Percentiles rank a stretch among this genome's conserved stretches.
phyloP scores from a whole-genome alignment of 2,113 vertebrate genomes.

The Axis porcinus region DNA sequence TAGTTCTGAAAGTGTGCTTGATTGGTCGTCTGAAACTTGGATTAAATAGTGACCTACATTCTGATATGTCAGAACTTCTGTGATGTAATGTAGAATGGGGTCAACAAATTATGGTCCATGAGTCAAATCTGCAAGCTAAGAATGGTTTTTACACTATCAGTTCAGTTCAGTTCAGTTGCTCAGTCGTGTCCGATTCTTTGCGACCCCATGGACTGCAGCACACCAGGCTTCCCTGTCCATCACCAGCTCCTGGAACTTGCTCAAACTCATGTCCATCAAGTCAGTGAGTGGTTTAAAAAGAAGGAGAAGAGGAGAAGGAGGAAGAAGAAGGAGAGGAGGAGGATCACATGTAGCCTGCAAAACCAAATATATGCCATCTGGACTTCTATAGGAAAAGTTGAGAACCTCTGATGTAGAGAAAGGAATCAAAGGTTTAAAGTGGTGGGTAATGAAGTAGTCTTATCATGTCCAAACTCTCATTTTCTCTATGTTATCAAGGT shows the following conservation, averaged over 20 bases:
- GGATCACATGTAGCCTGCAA: background rate
- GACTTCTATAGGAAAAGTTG: background rate
- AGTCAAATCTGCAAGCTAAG: background rate
- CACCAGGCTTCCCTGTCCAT: background rate
- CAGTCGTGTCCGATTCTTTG: background rate
- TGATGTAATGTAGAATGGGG: background rate
- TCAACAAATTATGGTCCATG: background rate
- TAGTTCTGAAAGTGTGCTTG: background rate
- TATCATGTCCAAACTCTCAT: background rate
- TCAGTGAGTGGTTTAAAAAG: background rate
- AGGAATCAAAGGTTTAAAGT: background rate
- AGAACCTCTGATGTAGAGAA: background rate
- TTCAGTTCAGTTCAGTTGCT: background rate
- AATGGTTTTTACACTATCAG: background rate
- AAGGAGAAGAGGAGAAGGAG: background rate
- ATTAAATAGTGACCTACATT: background rate
- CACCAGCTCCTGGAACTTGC: background rate
- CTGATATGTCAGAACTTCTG: background rate
- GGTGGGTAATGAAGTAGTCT: background rate
- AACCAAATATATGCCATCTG: background rate
- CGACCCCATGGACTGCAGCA: background rate
- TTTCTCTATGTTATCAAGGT: background rate
- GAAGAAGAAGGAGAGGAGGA: background rate
- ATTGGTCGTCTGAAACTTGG: background rate
- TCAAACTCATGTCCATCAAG: background rate